Conservation (phyloP, 1,140 invertebrate genomes). For the Trichoplusia ni region DNA sequence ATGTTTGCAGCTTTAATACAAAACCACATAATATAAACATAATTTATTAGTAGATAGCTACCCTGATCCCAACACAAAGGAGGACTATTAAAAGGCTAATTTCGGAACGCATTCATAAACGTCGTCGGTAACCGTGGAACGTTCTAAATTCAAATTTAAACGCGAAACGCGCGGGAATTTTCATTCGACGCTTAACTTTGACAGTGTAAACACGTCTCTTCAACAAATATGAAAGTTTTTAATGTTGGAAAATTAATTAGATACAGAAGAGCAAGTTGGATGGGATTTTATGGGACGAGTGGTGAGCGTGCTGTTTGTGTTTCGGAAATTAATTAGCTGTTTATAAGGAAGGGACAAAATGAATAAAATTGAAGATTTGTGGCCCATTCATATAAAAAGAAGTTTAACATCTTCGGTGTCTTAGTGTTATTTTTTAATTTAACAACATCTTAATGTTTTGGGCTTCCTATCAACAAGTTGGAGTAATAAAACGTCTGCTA, state of each 20-base stretch:
- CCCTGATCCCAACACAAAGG: constrained; percentile 18
- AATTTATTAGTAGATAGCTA: constrained; percentile 8
- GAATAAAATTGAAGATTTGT: not conserved
- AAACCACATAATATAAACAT: constrained; percentile 1
- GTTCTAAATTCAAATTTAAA: constrained; percentile 32
- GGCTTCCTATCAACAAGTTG: not conserved
- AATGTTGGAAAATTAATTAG: constrained; percentile 34
- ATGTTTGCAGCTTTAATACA: too few species aligned
- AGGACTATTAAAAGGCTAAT: constrained; percentile 33
- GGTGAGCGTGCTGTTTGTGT: constrained; percentile 15
- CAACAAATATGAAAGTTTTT: constrained; percentile 30
- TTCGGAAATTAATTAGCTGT: constrained; percentile 24
- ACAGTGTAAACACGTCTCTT: constrained; percentile 29
- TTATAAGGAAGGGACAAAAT: too few species aligned
- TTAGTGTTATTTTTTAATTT: not conserved
- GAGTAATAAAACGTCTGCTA: not conserved
- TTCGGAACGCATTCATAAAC: constrained; percentile 33
- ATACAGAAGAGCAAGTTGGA: constrained; percentile 7
- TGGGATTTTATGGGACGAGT: constrained; percentile 17
- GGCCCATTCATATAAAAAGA: not conserved
- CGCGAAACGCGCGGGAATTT: constrained; percentile 21
- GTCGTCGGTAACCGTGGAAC: constrained; percentile 24
- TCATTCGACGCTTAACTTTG: constrained; percentile 27
- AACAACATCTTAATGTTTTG: not conserved
- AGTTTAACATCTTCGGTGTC: not conserved